phyloP scores from a whole-genome alignment of 2,797 vertebrate genomes.

The Onychomys arenicola region DNA sequence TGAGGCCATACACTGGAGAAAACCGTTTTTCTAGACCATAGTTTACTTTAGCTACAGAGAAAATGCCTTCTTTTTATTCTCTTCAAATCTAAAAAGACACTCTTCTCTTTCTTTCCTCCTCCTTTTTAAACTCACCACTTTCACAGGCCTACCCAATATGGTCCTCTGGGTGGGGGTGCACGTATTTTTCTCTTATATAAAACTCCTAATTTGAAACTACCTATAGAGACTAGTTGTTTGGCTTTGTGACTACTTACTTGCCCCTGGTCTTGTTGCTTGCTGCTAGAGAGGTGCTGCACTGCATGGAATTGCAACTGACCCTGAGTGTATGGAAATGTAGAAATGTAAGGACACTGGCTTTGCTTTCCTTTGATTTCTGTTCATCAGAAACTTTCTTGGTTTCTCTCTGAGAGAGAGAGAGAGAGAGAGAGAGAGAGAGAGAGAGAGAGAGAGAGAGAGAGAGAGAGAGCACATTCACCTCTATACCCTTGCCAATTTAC shows the following conservation, averaged over 20 bases:
- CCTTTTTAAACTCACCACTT: not conserved
- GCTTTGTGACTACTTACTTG: not conserved
- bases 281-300: not conserved
- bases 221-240: not conserved
- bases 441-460: no score
- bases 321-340: not conserved
- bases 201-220: not conserved
- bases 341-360: not conserved
- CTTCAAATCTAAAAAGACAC: constrained; percentile 21
- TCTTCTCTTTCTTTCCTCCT: not conserved
- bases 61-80: constrained; percentile 9
- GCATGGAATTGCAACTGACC: not conserved
- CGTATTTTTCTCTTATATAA: not conserved
- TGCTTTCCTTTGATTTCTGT: not conserved
- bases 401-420: no score
- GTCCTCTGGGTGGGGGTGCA: not conserved
- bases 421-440: no score
- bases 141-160: not conserved
- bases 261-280: not conserved
- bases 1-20: not conserved
- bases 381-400: not conserved
- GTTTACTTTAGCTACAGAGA: constrained; percentile 33
- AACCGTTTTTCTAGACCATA: not conserved
- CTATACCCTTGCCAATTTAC: not conserved
- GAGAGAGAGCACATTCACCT: not conserved